These are phyloP conservation scores for Megalopta genalis DNA, from an alignment of 1,140 invertebrate species.

Conservation along the genomic window DNA sequence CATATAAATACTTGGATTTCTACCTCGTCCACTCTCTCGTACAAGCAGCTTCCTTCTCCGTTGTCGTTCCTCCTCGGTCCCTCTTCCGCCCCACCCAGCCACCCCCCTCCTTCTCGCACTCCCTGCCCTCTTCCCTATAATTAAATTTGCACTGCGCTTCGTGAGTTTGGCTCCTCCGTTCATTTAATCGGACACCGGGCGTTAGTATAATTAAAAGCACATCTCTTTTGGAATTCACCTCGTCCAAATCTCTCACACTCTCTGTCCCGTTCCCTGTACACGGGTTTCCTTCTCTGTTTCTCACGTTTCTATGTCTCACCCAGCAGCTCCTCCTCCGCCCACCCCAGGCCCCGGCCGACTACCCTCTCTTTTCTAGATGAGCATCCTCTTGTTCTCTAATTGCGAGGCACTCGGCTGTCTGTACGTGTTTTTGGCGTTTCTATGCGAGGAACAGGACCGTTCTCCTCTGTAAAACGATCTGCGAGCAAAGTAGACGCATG, in stretches of 20 bases:
- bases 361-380: slow-evolving; percentile 21
- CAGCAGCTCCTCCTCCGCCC: not conserved
- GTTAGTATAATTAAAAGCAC: slow-evolving; percentile 77
- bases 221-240: slow-evolving; percentile 73
- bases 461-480: slow-evolving; percentile 41
- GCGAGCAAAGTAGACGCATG: slow-evolving; percentile 2
- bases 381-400: slow-evolving; percentile 56
- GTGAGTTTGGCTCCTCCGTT: slow-evolving; percentile 70
- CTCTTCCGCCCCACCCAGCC: slow-evolving; percentile 42
- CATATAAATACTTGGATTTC: slow-evolving; percentile 75
- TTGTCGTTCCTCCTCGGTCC: slow-evolving; percentile 47
- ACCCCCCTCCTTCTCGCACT: slow-evolving; percentile 18
- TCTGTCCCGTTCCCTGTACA: not conserved
- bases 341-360: slow-evolving; percentile 1
- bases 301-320: not conserved
- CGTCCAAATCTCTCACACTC: slow-evolving; percentile 41
- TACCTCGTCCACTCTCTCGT: slow-evolving; percentile 53
- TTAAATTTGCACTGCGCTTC: slow-evolving; percentile 74
- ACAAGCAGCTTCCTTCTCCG: slow-evolving; percentile 40
- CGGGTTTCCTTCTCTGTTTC: not conserved
- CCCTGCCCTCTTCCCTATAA: slow-evolving; percentile 67
- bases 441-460: not conserved
- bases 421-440: slow-evolving; percentile 51
- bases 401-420: slow-evolving; percentile 39
- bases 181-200: slow-evolving; percentile 75